A percentile compares a stretch with the other conserved stretches of the same genome.
Evolutionary conservation across 2,113 vertebrate species (phyloP).

Genomic region (Rhea pennata): DNA sequence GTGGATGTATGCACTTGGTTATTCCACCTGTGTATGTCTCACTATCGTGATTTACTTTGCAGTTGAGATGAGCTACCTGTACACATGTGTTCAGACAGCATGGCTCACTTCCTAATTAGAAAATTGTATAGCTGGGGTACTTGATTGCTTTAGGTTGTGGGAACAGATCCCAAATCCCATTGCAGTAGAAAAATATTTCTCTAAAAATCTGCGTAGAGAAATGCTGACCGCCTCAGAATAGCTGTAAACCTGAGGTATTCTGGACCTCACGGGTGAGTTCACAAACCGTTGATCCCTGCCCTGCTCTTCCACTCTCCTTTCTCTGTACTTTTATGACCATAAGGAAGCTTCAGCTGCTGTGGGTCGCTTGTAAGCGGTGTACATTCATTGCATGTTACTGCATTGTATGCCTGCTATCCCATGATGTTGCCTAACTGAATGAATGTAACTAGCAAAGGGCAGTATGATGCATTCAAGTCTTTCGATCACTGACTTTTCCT

Average conservation of each 20-base stretch:
- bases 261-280: background rate
- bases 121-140: no score
- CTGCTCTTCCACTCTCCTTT: background rate
- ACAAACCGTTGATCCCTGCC: background rate
- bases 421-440: background rate
- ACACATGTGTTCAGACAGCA: rapidly evolving
- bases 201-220: background rate
- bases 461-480: background rate
- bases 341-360: background rate
- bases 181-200: background rate
- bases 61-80: background rate
- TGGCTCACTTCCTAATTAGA: no score
- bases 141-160: background rate
- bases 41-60: rapidly evolving
- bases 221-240: background rate
- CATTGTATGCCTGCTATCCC: background rate
- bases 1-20: rapidly evolving
- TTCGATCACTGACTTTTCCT: background rate
- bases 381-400: background rate
- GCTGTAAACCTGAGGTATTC: background rate
- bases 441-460: background rate
- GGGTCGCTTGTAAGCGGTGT: background rate
- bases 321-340: background rate
- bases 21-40: background rate
- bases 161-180: rapidly evolving